Base-by-base conservation (phyloP, 2,113 vertebrate species). In the Mirza zaza region DNA sequence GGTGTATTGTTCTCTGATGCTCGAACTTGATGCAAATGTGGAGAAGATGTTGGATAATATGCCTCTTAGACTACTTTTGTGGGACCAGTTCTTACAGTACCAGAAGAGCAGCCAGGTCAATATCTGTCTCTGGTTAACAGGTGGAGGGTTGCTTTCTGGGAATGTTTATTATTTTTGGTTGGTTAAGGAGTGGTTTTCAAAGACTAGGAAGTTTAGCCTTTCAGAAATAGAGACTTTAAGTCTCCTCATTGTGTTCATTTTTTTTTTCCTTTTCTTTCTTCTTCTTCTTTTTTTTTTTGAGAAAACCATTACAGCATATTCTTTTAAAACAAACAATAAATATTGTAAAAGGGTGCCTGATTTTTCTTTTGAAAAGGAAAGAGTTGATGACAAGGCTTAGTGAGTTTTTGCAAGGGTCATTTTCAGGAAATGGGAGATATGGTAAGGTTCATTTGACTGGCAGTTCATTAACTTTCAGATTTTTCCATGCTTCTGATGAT, bases 401-500 rank as follows among this genome's bases (percentile, higher is more conserved):
- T 50, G 15, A 80, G 17, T 29, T 96, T 94, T 87, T 95, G 17
- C 23, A 42, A 87, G 29, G 63, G 36, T 88, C 63, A 50, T 45
- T 77, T 50, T 89, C 48, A 87, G 63, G 17, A 73, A 59, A 11
- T 23, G 50, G 6, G 29, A 42, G 45, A 11, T 91, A 15, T 17
- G 23, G 21, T 67, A 71, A 75, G 76, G 83, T 75, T 93, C 73
- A 90, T 91, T 91, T 93, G 92, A 82, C 73, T 61, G 23, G 42
- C 36, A 68, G 34, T 63, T 92, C 95, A 94, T 94, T 95, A 94
- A 82, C 79, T 91, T 75, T 93, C 55, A 36, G 75, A 50, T 76
- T 96, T 21, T 59, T 94, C 77, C 29, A 18, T 32, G 25, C 6
- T 57, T 63, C 59, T n/a, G 67, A 77, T 76, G 70, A 76, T 76